phyloP scores from a whole-genome alignment of 1,140 invertebrate genomes.

The Leptopilina boulardi region DNA sequence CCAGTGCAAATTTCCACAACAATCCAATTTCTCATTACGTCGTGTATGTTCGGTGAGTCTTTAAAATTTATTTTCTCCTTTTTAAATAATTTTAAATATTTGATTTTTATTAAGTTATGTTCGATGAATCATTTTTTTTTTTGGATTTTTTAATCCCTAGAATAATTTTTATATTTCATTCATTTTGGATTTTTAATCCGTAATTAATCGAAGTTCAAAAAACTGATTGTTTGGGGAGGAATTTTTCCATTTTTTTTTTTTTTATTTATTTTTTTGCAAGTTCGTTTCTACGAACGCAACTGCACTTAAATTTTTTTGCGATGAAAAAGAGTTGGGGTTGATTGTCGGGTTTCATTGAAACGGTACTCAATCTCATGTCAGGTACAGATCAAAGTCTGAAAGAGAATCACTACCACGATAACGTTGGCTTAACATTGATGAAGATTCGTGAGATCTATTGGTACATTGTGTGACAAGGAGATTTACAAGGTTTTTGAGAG shows the following conservation, averaged over 20 bases:
- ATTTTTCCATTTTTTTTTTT: slow-evolving; percentile 41
- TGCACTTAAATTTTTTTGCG: slow-evolving; percentile 24
- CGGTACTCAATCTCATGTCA: slow-evolving; percentile 48
- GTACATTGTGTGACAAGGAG: slow-evolving; percentile 36
- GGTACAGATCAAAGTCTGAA: slow-evolving; percentile 51
- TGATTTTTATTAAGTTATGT: no score
- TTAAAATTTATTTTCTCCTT: no score
- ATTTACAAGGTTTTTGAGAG: slow-evolving; percentile 3
- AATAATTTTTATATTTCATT: no score
- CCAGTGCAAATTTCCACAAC: slow-evolving; percentile 82
- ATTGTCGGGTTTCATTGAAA: slow-evolving; percentile 42
- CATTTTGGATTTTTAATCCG: no score
- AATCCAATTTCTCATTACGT: slow-evolving; percentile 84
- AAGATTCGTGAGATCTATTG: slow-evolving; percentile 53
- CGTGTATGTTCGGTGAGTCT: slow-evolving; percentile 83
- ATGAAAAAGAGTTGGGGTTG: slow-evolving; percentile 8
- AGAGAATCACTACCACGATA: slow-evolving; percentile 48
- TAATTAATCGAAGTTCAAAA: no score
- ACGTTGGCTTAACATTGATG: slow-evolving; percentile 53
- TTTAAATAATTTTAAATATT: no score
- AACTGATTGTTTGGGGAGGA: no score
- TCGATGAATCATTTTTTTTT: no score
- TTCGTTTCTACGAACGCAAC: no score
- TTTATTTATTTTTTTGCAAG: slow-evolving; percentile 39
- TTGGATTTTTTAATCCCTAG: no score